These are phyloP conservation scores for Pseudonaja textilis DNA, from an alignment of 2,113 vertebrate species.

Conservation along the genomic window DNA sequence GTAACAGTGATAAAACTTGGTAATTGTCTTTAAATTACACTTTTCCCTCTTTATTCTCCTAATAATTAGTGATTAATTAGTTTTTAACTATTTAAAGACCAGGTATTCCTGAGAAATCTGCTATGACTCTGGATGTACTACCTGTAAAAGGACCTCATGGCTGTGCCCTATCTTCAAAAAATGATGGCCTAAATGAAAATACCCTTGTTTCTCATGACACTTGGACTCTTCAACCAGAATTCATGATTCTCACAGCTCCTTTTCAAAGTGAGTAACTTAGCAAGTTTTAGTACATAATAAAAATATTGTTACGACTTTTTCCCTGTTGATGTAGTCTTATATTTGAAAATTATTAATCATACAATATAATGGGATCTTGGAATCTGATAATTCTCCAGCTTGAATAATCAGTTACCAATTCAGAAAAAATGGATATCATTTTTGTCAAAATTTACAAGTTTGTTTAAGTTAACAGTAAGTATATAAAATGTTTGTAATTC, in stretches of 20 bases:
- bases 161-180: conserved; percentile 60
- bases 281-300: not conserved
- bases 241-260: conserved; percentile 78
- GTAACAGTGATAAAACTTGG: not conserved
- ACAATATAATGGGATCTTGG: not conserved
- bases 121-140: conserved; percentile 86
- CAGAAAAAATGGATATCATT: not conserved
- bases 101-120: conserved; percentile 59
- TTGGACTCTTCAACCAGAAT: conserved; percentile 83
- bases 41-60: not conserved
- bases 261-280: conserved; percentile 77
- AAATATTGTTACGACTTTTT: not conserved
- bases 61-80: not conserved
- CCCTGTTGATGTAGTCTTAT: not conserved
- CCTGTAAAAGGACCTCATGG: conserved; percentile 94
- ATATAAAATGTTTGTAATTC: not conserved
- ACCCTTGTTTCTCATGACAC: conserved; percentile 55
- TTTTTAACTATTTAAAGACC: conserved; percentile 61
- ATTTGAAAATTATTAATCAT: not conserved
- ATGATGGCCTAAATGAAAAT: conserved; percentile 57
- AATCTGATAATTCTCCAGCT: not conserved
- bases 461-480: not conserved
- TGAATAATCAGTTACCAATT: not conserved
- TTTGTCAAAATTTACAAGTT: conserved; percentile 7
- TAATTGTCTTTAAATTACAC: not conserved